These are phyloP conservation scores for Aromia moschata DNA, from an alignment of 2,888 invertebrate species.

Conservation along the genomic window DNA sequence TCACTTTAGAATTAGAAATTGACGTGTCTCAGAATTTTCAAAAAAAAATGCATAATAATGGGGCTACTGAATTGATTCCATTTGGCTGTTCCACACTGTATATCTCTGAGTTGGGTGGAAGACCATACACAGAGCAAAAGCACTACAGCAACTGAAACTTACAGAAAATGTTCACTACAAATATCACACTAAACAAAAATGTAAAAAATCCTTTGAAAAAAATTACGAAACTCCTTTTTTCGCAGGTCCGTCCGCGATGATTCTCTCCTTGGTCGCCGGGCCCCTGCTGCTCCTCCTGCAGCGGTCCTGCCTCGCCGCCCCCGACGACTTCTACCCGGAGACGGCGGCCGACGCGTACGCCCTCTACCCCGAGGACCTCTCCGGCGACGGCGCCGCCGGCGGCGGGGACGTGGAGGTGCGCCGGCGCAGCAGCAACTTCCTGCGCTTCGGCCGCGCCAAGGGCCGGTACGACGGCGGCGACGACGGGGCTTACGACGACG, in stretches of 20 bases:
- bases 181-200: no score
- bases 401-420: conserved; percentile 37
- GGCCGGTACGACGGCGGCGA: conserved; percentile 41
- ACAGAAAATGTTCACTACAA: no score
- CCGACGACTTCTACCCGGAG: conserved; percentile 42
- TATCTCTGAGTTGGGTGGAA: no score
- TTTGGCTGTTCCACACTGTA: no score
- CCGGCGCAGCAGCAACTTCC: conserved; percentile 41
- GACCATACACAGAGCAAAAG: no score
- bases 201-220: no score
- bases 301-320: conserved; percentile 41
- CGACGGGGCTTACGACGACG: conserved; percentile 33
- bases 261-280: conserved; percentile 37
- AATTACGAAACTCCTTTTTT: no score
- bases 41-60: no score
- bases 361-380: conserved; percentile 37
- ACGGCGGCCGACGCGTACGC: conserved; percentile 31
- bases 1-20: no score
- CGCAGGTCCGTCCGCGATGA: conserved; percentile 34
- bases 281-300: conserved; percentile 38
- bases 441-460: conserved; percentile 46
- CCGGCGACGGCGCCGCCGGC: conserved; percentile 35
- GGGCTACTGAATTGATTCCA: no score
- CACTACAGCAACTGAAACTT: no score
- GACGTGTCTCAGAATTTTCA: no score